These are phyloP conservation scores for Psilopogon haemacephalus DNA, from an alignment of 2,113 vertebrate genomes.

Conservation along the genomic window DNA sequence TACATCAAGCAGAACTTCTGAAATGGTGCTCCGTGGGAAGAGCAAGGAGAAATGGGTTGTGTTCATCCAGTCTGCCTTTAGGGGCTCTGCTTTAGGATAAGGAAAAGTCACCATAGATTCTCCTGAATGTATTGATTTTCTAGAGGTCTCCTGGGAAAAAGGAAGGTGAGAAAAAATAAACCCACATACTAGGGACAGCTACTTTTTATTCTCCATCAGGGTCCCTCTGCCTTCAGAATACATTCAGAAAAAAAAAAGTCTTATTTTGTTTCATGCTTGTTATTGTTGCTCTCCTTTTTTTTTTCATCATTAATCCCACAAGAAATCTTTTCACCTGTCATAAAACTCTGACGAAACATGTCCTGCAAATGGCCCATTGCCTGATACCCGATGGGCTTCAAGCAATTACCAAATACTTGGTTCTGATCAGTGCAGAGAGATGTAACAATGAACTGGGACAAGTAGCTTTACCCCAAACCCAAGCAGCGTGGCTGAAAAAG, in stretches of 20 bases:
- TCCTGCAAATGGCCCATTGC: background rate
- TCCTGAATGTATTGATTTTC: background rate
- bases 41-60: background rate
- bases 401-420: too few relatives aligned
- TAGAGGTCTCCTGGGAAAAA: background rate
- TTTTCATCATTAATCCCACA: background rate
- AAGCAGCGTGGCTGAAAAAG: background rate
- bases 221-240: background rate
- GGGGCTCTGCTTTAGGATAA: background rate
- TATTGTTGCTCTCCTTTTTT: background rate
- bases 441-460: background rate
- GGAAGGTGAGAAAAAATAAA: background rate
- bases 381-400: background rate
- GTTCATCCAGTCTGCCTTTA: background rate
- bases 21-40: background rate
- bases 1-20: background rate
- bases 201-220: background rate
- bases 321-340: background rate
- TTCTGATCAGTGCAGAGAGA: background rate
- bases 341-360: background rate
- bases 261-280: background rate
- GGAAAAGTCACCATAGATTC: background rate
- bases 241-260: background rate
- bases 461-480: background rate
- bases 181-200: accelerated